Evolutionary conservation across 2,113 vertebrate genomes (phyloP).

Genomic region (Sarotherodon lohbergeri): DNA sequence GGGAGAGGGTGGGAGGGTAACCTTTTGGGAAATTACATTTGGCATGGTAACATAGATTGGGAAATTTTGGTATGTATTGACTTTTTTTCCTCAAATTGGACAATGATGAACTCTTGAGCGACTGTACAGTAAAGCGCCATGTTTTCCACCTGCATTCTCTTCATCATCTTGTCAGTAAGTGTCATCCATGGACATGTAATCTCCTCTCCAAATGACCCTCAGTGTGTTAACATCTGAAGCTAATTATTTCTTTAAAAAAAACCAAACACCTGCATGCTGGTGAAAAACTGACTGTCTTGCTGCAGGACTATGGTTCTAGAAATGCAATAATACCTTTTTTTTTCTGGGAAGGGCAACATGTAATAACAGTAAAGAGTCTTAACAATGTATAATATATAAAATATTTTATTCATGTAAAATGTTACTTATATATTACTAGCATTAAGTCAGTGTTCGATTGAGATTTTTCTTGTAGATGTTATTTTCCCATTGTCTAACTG

Average conservation of each 20-base stretch:
- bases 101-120: constrained; percentile 3
- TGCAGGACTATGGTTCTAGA: constrained; percentile 56
- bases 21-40: background rate
- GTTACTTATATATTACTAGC: constrained; percentile 68
- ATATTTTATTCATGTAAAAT: constrained; percentile 73
- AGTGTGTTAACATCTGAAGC: constrained; percentile 44
- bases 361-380: constrained; percentile 64
- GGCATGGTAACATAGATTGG: constrained; percentile 12
- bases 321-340: constrained; percentile 74
- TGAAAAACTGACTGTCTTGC: constrained; percentile 6
- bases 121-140: constrained; percentile 16
- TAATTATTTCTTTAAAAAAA: constrained; percentile 18
- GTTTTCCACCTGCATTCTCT: constrained; percentile 26
- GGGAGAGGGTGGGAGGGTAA: background rate
- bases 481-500: constrained; percentile 48
- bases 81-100: background rate
- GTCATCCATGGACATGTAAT: constrained; percentile 47
- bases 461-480: constrained; percentile 57
- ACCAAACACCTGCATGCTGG: constrained; percentile 3
- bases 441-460: constrained; percentile 47
- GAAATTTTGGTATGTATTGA: background rate
- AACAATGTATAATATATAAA: constrained; percentile 69
- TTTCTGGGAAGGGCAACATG: constrained; percentile 65
- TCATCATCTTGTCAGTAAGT: constrained; percentile 43
- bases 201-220: constrained; percentile 46